phyloP scores from a whole-genome alignment of 2,113 vertebrate species.

The Blennius ocellaris region DNA sequence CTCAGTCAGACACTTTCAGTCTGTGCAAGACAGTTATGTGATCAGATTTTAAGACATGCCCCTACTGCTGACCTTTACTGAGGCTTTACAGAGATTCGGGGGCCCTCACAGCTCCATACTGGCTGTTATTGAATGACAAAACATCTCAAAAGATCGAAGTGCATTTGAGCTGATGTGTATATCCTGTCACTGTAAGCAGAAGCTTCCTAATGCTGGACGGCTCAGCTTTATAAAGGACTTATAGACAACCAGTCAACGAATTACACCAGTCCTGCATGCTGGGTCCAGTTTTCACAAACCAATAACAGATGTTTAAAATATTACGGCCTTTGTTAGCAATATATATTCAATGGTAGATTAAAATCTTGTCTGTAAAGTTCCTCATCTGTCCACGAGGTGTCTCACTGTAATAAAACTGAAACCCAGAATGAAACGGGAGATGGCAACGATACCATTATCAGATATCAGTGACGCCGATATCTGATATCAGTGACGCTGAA shows the following conservation, averaged over 20 bases:
- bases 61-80: slow-evolving; percentile 14
- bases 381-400: no score
- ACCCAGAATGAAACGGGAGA: no score
- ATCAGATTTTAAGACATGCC: slow-evolving; percentile 42
- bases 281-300: background rate
- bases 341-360: no score
- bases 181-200: slow-evolving; percentile 10
- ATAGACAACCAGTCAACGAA: background rate
- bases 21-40: slow-evolving; percentile 6
- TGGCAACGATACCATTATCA: no score
- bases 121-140: background rate
- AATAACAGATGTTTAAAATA: background rate
- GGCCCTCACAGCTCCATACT: slow-evolving; percentile 6
- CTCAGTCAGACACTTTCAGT: background rate
- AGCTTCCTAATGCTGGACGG: background rate
- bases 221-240: slow-evolving; percentile 1
- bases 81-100: background rate
- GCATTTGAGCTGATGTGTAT: background rate
- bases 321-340: no score
- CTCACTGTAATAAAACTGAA: no score
- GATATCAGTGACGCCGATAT: no score
- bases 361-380: no score
- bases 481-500: no score
- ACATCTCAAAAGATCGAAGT: slow-evolving; percentile 4
- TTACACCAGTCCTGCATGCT: no score